Evolutionary conservation across 2,113 vertebrate genomes (phyloP).

Genomic region (Coryphaenoides rupestris): DNA sequence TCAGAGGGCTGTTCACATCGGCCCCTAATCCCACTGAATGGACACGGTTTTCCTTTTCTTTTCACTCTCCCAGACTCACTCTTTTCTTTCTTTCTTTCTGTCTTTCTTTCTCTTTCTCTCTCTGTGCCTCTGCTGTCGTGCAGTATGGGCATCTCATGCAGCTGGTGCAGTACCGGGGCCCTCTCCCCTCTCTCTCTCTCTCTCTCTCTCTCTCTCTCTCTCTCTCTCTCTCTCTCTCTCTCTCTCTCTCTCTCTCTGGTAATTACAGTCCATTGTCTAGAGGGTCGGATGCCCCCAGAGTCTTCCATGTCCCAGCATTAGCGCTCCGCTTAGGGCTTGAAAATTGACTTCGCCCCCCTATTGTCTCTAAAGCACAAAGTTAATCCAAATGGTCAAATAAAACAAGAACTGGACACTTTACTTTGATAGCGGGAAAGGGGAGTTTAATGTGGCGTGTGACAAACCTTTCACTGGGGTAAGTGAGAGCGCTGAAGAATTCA

Average conservation of each 20-base stretch:
- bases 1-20: slow-evolving; percentile 23
- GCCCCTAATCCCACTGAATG: slow-evolving; percentile 1
- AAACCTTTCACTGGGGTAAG: too few species aligned
- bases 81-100: neutral
- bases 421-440: too few species aligned
- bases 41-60: neutral
- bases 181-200: neutral
- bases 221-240: neutral
- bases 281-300: slow-evolving; percentile 43
- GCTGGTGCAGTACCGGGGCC: too few species aligned
- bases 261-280: slow-evolving; percentile 66
- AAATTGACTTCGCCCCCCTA: too few species aligned
- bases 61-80: neutral
- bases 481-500: neutral
- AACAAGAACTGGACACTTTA: too few species aligned
- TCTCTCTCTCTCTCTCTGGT: slow-evolving; percentile 53
- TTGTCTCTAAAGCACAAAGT: too few species aligned
- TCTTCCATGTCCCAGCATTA: slow-evolving; percentile 27
- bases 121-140: slow-evolving; percentile 9
- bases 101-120: neutral
- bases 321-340: slow-evolving; percentile 47
- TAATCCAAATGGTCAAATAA: too few species aligned
- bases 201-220: neutral
- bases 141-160: too few species aligned
- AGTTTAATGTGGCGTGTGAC: too few species aligned